Conservation (phyloP, 2,888 invertebrate species). For the Heteromurus nitidus region DNA sequence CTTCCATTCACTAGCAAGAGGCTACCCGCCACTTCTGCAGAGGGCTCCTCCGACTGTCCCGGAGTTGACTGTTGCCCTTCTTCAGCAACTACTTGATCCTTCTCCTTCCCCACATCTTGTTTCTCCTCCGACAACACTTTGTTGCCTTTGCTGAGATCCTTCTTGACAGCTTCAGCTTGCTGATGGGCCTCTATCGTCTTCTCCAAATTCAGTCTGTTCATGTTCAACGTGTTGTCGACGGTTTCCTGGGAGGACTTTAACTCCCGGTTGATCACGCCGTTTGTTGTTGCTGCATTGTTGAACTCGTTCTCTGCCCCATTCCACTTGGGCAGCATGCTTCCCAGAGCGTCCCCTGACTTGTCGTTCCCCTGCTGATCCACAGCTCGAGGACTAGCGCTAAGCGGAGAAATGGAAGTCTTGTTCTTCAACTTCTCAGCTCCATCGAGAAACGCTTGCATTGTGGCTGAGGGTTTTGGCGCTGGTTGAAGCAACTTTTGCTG, state of each 20-base stretch:
- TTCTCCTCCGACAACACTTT: conserved; percentile 34
- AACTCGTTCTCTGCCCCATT: conserved; percentile 38
- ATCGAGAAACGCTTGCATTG: conserved; percentile 83
- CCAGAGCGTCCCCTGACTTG: conserved; percentile 4
- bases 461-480: conserved; percentile 82
- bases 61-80: not conserved
- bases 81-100: not conserved
- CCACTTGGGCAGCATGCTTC: conserved; percentile 13
- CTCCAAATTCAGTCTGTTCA: conserved; percentile 71
- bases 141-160: not conserved
- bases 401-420: conserved; percentile 47
- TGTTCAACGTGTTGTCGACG: conserved; percentile 52
- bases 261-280: not conserved
- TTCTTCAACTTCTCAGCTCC: conserved; percentile 73
- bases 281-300: not conserved
- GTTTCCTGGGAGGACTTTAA: conserved; percentile 1
- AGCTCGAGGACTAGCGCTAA: conserved; percentile 22
- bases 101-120: conserved; percentile 49
- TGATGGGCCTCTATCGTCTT: conserved; percentile 53
- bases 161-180: conserved; percentile 19
- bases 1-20: conserved; percentile 25
- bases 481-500: conserved; percentile 91
- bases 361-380: conserved; percentile 12
- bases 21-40: not conserved
- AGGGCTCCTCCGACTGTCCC: not conserved